phyloP scores from a whole-genome alignment of 1,140 invertebrate species.

The Heterodera schachtii region DNA sequence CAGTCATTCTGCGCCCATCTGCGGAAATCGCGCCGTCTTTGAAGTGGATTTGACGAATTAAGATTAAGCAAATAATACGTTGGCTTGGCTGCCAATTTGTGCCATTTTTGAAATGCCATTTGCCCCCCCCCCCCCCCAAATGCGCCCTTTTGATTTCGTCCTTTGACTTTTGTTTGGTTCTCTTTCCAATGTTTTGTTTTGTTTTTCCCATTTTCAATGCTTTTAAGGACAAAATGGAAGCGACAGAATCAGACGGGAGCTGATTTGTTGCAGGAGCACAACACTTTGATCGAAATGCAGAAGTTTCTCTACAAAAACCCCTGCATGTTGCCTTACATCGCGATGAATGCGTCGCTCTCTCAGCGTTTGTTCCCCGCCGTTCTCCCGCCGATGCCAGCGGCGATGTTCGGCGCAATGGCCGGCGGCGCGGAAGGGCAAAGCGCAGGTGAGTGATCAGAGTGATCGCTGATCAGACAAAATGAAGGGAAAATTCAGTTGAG shows the following conservation, averaged over 20 bases:
- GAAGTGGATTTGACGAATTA: background rate
- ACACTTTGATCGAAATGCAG: constrained; percentile 86
- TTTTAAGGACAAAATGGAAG: constrained; percentile 97
- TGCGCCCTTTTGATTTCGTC: too few relatives aligned
- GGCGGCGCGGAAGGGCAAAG: background rate
- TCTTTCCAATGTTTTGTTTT: too few relatives aligned
- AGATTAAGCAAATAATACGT: background rate
- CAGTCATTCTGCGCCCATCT: background rate
- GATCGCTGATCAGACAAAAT: background rate
- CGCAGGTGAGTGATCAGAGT: background rate
- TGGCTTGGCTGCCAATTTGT: background rate
- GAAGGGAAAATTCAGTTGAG: background rate
- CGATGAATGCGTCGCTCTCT: constrained; percentile 39
- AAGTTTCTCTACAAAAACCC: constrained; percentile 79
- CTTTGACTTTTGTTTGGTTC: too few relatives aligned
- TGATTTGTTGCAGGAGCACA: constrained; percentile 91
- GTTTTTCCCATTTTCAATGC: too few relatives aligned
- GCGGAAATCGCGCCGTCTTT: background rate
- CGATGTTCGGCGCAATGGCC: background rate
- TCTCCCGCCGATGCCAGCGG: background rate
- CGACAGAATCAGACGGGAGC: constrained; percentile 93
- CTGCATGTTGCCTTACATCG: constrained; percentile 72
- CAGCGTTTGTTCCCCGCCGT: constrained; percentile 36
- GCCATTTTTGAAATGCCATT: background rate
- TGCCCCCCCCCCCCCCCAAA: background rate